Conservation (phyloP, 2,888 invertebrate genomes). For the Drosophila neonasuta region DNA sequence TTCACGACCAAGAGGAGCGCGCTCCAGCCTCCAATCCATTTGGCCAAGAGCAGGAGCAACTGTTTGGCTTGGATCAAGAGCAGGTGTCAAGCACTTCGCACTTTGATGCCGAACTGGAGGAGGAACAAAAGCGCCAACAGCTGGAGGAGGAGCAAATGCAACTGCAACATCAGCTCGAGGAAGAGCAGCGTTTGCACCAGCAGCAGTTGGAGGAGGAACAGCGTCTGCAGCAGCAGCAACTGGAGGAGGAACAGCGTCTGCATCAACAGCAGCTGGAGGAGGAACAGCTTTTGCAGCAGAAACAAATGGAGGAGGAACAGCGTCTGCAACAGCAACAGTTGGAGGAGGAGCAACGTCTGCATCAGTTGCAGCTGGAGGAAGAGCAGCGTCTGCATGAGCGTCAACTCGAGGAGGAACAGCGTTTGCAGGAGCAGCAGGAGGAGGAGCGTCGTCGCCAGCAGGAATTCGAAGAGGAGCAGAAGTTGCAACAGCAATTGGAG, state of each 20-base stretch:
- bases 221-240: slow-evolving; percentile 11
- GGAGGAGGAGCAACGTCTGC: slow-evolving; percentile 19
- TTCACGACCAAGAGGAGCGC: slow-evolving; percentile 31
- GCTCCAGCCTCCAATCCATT: slow-evolving; percentile 50
- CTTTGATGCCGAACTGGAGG: slow-evolving; percentile 15
- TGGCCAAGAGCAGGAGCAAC: slow-evolving; percentile 19
- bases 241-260: slow-evolving; percentile 11
- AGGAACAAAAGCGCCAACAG: slow-evolving; percentile 10
- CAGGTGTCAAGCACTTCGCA: slow-evolving; percentile 24
- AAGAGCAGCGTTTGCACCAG: slow-evolving; percentile 18
- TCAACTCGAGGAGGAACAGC: slow-evolving; percentile 14
- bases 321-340: slow-evolving; percentile 12
- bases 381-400: slow-evolving; percentile 7
- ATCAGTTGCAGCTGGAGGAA: slow-evolving; percentile 5
- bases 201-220: slow-evolving; percentile 15
- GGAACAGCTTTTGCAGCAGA: slow-evolving; percentile 10
- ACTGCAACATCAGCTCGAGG: slow-evolving; percentile 9
- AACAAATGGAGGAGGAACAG: slow-evolving; percentile 12
- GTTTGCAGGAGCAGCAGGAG: slow-evolving; percentile 14
- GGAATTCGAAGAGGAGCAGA: slow-evolving; percentile 1
- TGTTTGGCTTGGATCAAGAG: slow-evolving; percentile 2
- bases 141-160: slow-evolving; percentile 12
- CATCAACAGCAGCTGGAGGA: slow-evolving; percentile 13
- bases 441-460: slow-evolving; percentile 7
- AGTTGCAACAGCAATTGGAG: slow-evolving; percentile 7